Base-by-base conservation (phyloP, 2,888 invertebrate genomes). In the Meganola albula region DNA sequence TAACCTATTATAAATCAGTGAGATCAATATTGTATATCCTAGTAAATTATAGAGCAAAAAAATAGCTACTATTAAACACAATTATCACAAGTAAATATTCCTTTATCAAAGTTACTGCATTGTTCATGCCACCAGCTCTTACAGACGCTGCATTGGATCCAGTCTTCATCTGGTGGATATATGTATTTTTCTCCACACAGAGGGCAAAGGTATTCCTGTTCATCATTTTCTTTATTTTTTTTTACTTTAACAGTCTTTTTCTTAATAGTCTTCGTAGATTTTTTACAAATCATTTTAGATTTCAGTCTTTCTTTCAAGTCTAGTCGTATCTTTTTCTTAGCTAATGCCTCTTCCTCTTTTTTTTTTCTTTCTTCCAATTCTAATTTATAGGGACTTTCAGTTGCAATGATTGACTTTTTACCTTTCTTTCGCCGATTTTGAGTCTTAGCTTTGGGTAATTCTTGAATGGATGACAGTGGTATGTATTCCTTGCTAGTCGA, bases 121-220 rank as follows among this genome's bases (percentile, higher is more conserved):
- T 16, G 16, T 16, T 16, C 16, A 6, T 16, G 16, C 6, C 6
- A 16, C 16, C 16, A 16, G 16, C 4, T 16, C 6, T 24, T 16
- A 32, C 35, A 43, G 24, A 34, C n/a, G 31, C 24, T 29, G 32
- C 40, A 38, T 38, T 36, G 12, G 23, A 38, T 38, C 40, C 40
- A 44, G 23, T 40, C 37, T 31, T 44, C 35, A 24, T 16, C 33
- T 13, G 40, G 35, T 31, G 35, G 40, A 30, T 37, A 22, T 24
- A 12, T 6, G 33, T 40, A 44, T 10, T 16, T 16, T 16, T 16
- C 16, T 4, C 16, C 16, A 16, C 16, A 16, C 6, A 16, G 6
- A 6, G 16, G 16, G 16, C 16, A 16, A 6, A 5, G 6, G 6
- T 16, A 16, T 6, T 16, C 16, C 4, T 16, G 4, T 16, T 16